phyloP scores from a whole-genome alignment of 2,888 invertebrate genomes.

The Poecilobothrus nobilitatus region DNA sequence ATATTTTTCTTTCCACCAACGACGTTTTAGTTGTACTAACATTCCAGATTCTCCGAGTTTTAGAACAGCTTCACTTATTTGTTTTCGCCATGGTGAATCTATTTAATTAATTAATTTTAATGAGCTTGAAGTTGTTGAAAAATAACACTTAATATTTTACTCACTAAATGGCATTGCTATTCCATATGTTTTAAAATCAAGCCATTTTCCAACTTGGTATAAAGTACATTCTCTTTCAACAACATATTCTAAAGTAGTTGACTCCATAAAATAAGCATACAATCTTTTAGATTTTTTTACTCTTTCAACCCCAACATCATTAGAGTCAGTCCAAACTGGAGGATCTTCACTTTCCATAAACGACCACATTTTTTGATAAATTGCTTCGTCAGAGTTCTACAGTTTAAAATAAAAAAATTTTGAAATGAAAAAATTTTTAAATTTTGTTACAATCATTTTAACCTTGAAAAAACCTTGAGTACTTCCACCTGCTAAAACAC shows the following conservation, averaged over 20 bases:
- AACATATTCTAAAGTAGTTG: constrained; percentile 87
- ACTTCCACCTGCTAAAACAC: constrained; percentile 80
- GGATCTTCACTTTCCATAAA: constrained; percentile 80
- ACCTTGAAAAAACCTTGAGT: constrained; percentile 87
- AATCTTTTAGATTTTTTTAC: constrained; percentile 67
- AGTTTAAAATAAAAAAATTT: constrained; percentile 14
- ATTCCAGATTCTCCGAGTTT: constrained; percentile 82
- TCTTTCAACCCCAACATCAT: constrained; percentile 78
- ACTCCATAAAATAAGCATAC: constrained; percentile 96
- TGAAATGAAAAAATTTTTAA: constrained; percentile 15
- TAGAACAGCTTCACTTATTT: constrained; percentile 79
- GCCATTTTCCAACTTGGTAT: constrained; percentile 68
- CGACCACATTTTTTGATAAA: constrained; percentile 87
- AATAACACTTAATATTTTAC: constrained; percentile 33
- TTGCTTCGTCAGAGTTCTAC: constrained; percentile 79
- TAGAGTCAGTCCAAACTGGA: constrained; percentile 71
- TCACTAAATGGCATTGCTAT: constrained; percentile 86
- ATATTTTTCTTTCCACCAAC: constrained; percentile 81
- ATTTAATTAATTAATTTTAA: constrained; percentile 13
- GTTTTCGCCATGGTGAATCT: constrained; percentile 72
- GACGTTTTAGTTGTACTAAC: constrained; percentile 69
- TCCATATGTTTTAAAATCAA: constrained; percentile 90
- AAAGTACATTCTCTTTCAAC: constrained; percentile 78
- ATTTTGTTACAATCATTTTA: not conserved
- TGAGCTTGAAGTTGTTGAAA: not conserved